Percentiles rank a stretch among this genome's conserved stretches.
phyloP scores from a whole-genome alignment of 2,888 invertebrate genomes.

The Caenorhabditis virilis region DNA sequence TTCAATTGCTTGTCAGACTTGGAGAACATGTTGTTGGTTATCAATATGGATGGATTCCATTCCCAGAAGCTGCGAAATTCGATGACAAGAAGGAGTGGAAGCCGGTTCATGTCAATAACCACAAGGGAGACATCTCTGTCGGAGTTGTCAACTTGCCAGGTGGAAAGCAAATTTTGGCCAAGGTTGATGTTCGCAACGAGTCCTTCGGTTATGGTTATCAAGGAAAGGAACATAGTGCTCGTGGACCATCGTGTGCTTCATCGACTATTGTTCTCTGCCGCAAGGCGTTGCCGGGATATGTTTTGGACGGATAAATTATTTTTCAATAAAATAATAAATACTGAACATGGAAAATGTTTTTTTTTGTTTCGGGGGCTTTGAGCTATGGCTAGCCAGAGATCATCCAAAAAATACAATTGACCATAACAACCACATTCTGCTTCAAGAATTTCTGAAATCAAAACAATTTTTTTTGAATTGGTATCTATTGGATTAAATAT shows the following conservation, averaged over 20 bases:
- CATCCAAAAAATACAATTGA: no score
- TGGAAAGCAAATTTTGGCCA: slow-evolving; percentile 59
- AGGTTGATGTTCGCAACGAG: slow-evolving; percentile 58
- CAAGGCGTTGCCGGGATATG: slow-evolving; percentile 52
- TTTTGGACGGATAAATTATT: slow-evolving; percentile 49
- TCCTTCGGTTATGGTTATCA: slow-evolving; percentile 44
- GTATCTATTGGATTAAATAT: no score
- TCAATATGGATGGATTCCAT: slow-evolving; percentile 56
- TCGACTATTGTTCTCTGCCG: slow-evolving; percentile 53
- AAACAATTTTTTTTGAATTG: no score
- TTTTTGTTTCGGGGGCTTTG: no score
- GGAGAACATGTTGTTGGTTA: slow-evolving; percentile 47
- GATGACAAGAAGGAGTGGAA: slow-evolving; percentile 53
- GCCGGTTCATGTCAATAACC: slow-evolving; percentile 53
- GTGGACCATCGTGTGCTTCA: slow-evolving; percentile 33
- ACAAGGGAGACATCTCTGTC: slow-evolving; percentile 58
- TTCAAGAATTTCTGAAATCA: no score
- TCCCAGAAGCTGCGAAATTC: slow-evolving; percentile 50
- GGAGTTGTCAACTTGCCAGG: slow-evolving; percentile 49
- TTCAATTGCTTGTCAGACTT: slow-evolving; percentile 51
- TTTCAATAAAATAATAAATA: no score
- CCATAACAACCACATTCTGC: no score
- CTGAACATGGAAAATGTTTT: no score
- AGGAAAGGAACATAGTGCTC: slow-evolving; percentile 47
- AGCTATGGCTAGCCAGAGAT: no score